Conservation (phyloP, 2,797 vertebrate species). For the Poeciliopsis infans region DNA sequence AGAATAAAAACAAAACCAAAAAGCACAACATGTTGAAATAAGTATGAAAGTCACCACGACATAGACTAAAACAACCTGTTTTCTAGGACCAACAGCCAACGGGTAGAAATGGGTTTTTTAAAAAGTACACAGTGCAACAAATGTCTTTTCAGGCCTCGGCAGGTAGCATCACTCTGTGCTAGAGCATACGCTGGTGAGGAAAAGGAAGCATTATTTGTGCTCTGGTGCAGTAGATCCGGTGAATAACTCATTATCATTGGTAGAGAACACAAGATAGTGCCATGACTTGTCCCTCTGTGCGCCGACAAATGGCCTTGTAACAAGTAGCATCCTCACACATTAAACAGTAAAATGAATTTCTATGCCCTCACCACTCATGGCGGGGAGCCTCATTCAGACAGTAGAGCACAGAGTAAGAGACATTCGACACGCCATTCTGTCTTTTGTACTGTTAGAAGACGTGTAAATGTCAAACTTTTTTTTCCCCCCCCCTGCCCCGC, state of each 20-base stretch:
- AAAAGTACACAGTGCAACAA: neutral
- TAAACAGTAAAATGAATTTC: constrained; percentile 55
- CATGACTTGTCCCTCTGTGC: constrained; percentile 57
- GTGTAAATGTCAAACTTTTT: constrained; percentile 2
- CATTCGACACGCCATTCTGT: constrained; percentile 30
- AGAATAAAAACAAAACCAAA: neutral
- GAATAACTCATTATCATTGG: constrained; percentile 46
- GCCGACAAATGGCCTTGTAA: constrained; percentile 45
- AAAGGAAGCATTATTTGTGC: constrained; percentile 27
- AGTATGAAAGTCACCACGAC: neutral
- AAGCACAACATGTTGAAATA: neutral
- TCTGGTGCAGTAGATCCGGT: constrained; percentile 28
- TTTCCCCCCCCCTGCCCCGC: no score
- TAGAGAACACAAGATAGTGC: constrained; percentile 46
- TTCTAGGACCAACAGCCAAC: neutral
- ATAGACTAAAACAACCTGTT: neutral
- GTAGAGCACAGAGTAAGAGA: constrained; percentile 20
- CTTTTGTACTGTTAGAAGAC: constrained; percentile 12
- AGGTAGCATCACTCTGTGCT: neutral
- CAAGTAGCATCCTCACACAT: constrained; percentile 47
- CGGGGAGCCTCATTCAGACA: neutral
- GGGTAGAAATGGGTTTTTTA: neutral
- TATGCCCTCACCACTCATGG: constrained; percentile 36
- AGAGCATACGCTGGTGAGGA: neutral
- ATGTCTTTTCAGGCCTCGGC: neutral